Percentiles rank a stretch among this genome's conserved stretches.
These are phyloP conservation scores for Plusia festucae DNA, from an alignment of 2,888 invertebrate species.

Conservation along the genomic window DNA sequence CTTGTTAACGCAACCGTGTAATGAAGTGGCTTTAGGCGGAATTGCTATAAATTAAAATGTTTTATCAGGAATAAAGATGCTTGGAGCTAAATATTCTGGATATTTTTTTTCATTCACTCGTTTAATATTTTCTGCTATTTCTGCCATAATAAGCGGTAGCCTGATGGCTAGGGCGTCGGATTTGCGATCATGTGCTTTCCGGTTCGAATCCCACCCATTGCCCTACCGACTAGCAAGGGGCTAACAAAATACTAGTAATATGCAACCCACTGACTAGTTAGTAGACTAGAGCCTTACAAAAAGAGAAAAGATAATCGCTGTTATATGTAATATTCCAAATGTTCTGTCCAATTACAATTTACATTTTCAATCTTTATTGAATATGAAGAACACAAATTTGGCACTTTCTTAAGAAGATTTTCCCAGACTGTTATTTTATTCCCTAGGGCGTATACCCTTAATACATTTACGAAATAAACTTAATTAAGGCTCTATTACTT, in stretches of 20 bases:
- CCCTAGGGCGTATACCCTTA: slow-evolving; percentile 43
- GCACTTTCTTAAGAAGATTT: slow-evolving; percentile 34
- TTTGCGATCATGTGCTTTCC: no score
- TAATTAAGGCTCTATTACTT: slow-evolving; percentile 60
- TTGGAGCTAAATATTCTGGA: not conserved
- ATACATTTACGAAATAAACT: slow-evolving; percentile 60
- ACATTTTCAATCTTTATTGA: slow-evolving; percentile 42
- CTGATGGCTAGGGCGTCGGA: no score
- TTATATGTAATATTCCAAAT: no score
- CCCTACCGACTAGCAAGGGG: no score
- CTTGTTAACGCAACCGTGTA: slow-evolving; percentile 20
- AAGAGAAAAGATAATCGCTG: no score
- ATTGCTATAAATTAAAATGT: slow-evolving; percentile 23
- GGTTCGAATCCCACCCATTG: no score
- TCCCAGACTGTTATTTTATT: slow-evolving; percentile 37
- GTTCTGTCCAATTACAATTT: slow-evolving; percentile 30
- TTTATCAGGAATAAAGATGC: not conserved
- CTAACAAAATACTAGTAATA: no score
- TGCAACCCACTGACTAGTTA: no score
- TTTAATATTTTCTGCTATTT: no score
- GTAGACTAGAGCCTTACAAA: no score
- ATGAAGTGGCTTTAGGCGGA: slow-evolving; percentile 27
- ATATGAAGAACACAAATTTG: slow-evolving; percentile 41
- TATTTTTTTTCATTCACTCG: not conserved
- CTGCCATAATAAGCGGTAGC: no score